Evolutionary conservation across 2,797 vertebrate species (phyloP).

Genomic region (Sarcophilus harrisii): DNA sequence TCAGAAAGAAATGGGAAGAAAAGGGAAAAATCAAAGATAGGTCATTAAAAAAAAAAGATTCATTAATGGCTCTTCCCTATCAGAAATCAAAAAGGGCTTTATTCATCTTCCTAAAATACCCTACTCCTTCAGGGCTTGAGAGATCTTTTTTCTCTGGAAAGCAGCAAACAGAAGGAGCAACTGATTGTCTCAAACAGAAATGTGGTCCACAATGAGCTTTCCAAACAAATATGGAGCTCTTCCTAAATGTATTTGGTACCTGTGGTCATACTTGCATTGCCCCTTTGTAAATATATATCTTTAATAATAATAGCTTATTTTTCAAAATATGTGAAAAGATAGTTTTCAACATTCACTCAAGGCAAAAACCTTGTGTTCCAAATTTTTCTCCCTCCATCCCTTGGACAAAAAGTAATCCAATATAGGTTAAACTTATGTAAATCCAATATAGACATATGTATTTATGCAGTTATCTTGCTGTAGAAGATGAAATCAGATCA

Average conservation of each 20-base stretch:
- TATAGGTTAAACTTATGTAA: no score
- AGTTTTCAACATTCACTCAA: no score
- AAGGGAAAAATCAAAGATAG: neutral
- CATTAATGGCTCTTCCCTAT: neutral
- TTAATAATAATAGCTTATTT: no score
- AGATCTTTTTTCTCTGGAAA: neutral
- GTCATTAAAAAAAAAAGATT: neutral
- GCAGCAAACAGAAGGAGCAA: neutral
- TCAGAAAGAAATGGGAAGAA: neutral
- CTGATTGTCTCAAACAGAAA: neutral
- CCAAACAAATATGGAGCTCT: neutral
- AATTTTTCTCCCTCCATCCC: no score
- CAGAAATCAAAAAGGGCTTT: neutral
- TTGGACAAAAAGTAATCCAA: no score
- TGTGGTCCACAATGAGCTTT: neutral
- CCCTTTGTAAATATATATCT: neutral
- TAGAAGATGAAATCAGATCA: no score
- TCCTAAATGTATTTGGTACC: neutral
- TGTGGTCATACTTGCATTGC: neutral
- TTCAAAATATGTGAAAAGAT: no score
- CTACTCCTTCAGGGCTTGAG: neutral
- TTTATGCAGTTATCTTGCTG: no score
- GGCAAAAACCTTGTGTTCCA: no score
- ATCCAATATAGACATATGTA: no score
- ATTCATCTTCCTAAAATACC: neutral